Evolutionary conservation across 2,888 invertebrate species (phyloP), one percentile per base, ranked within the genome.

Genomic region (Oscheius sp.): DNA sequence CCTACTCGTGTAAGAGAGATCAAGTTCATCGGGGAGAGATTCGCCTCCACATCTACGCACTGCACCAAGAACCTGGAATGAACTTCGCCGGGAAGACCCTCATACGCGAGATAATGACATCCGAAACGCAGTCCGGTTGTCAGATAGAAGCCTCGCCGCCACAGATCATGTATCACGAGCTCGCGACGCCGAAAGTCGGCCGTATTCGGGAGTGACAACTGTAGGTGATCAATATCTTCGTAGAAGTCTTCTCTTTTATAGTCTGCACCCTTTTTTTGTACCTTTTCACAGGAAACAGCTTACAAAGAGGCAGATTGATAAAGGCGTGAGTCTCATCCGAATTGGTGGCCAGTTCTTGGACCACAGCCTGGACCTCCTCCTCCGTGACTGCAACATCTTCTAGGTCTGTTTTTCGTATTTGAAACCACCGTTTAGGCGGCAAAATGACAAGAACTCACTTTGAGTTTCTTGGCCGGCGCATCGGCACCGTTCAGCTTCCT

Each of bases 121-220:
- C 74, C 74, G 62, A 74, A 74, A 11, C 70, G 51, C 11, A 60
- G 11, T 11, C 74, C 74, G 13, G 70, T 70, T 29, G 74, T 74
- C 42, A 70, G 11, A 29, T 74, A 74, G 55, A 70, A 74, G n/a
- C 74, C 74, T 55, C 74, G 35, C 50, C 74, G 70, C 74, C 74
- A 74, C 4, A 74, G 48, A 62, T 74, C 74, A 47, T 74, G 74
- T 10, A 60, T 21, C 7, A 74, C 74, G 10, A 74, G 62, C 33
- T 58, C 51, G n/a, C 55, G 48, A 9, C 47, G 58, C 2, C 74
- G 70, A 50, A 74, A 74, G n/a, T 70, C 62, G 10, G 37, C n/a
- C 21, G 60, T 70, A 32, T 37, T 70, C 4, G 74, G 74, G 3
- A 74, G 47, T 13, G 70, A 59, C 13, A 74, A 47, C 13, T 37